phyloP scores from a whole-genome alignment of 2,797 vertebrate genomes.

The Fistularia commersonii region DNA sequence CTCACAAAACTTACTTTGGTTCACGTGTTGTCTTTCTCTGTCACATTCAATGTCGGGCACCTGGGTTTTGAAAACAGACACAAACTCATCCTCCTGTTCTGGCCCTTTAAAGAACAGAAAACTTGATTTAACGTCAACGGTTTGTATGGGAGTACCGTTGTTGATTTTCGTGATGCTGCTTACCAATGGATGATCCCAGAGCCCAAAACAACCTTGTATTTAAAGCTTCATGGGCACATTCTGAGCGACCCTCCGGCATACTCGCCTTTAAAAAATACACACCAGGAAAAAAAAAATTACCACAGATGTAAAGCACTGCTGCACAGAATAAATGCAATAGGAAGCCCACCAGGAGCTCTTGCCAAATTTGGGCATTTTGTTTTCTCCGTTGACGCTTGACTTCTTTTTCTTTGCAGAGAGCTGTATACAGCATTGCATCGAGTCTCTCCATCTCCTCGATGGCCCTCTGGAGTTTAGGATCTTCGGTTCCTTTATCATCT shows the following conservation, averaged over 20 bases:
- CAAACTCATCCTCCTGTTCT: slow-evolving; percentile 54
- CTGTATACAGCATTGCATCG: slow-evolving; percentile 79
- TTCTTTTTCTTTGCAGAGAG: slow-evolving; percentile 71
- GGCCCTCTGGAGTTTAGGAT: slow-evolving; percentile 74
- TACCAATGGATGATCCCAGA: slow-evolving; percentile 67
- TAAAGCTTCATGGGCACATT: slow-evolving; percentile 75
- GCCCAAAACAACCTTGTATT: slow-evolving; percentile 83
- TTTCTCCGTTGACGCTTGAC: slow-evolving; percentile 78
- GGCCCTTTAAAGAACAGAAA: slow-evolving; percentile 35
- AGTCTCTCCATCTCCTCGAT: slow-evolving; percentile 81
- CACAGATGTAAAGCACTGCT: not conserved
- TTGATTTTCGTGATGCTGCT: slow-evolving; percentile 3
- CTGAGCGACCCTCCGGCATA: slow-evolving; percentile 48
- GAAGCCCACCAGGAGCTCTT: slow-evolving; percentile 79
- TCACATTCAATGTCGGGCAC: slow-evolving; percentile 66
- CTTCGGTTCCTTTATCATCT: slow-evolving; percentile 51
- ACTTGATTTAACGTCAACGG: not conserved
- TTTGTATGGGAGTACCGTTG: not conserved
- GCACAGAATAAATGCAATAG: not conserved
- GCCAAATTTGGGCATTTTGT: slow-evolving; percentile 79
- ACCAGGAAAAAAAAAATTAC: not conserved
- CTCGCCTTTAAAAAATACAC: slow-evolving; percentile 46
- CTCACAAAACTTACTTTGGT: slow-evolving; percentile 50
- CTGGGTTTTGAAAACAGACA: slow-evolving; percentile 79
- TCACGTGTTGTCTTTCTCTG: slow-evolving; percentile 4